These are phyloP conservation scores for Ceratitis capitata DNA, from an alignment of 1,140 invertebrate species.

Conservation along the genomic window DNA sequence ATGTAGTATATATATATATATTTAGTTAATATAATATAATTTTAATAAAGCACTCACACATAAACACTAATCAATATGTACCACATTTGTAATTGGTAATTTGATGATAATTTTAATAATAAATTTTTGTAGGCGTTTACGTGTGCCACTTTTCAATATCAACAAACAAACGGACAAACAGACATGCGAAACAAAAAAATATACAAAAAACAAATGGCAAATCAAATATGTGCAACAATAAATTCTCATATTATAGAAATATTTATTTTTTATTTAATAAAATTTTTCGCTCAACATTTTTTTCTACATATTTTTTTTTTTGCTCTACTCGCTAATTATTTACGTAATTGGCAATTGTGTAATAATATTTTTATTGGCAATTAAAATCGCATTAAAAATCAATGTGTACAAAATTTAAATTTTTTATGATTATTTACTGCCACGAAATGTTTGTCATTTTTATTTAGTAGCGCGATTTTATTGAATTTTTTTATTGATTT, in stretches of 20 bases:
- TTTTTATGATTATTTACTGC: neutral
- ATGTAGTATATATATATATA: neutral
- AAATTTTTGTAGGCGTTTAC: conserved; percentile 37
- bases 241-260: neutral
- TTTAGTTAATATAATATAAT: neutral
- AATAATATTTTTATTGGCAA: conserved; percentile 28
- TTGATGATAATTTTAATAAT: conserved; percentile 19
- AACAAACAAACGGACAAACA: too few relatives aligned
- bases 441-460: neutral
- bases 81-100: neutral
- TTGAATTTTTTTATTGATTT: neutral
- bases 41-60: neutral
- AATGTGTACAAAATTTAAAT: neutral
- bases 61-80: neutral
- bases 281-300: neutral
- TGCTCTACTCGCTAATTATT: neutral
- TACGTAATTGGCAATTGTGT: neutral
- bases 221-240: too few relatives aligned
- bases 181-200: too few relatives aligned
- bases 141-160: neutral
- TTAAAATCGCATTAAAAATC: conserved; percentile 35
- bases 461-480: neutral
- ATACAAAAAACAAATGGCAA: neutral
- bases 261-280: neutral
- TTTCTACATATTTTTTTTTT: neutral